phyloP scores from a whole-genome alignment of 2,113 vertebrate genomes.

The Calypte anna region DNA sequence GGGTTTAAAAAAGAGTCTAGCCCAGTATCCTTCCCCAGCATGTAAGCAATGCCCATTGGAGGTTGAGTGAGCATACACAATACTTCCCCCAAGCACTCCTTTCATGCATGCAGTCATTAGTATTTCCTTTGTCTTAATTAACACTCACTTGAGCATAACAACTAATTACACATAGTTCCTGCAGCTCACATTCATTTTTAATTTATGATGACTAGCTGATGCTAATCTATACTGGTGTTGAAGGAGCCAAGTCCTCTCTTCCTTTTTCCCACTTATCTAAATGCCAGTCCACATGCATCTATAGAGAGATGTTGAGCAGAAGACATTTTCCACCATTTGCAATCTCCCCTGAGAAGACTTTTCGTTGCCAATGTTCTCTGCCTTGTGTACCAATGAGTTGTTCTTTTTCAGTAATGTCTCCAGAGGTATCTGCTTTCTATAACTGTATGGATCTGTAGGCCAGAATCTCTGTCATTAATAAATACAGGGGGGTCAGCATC shows the following conservation, averaged over 20 bases:
- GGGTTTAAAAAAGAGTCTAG: not conserved
- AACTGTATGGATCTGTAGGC: constrained; percentile 24
- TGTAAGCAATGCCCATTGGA: not conserved
- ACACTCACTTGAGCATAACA: not conserved
- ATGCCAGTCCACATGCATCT: not conserved
- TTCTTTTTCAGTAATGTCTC: not conserved
- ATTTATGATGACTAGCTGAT: not conserved
- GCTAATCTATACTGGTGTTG: not conserved
- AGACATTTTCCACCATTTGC: constrained; percentile 6
- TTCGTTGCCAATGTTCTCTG: constrained; percentile 14
- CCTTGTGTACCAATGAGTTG: not conserved
- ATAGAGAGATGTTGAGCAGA: not conserved
- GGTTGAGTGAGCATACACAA: not conserved
- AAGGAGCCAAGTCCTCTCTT: not conserved
- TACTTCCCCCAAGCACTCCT: not conserved
- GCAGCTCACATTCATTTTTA: not conserved
- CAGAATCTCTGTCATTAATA: constrained; percentile 31
- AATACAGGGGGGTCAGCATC: not conserved
- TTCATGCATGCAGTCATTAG: not conserved
- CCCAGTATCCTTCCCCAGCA: not conserved
- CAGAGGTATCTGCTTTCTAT: not conserved
- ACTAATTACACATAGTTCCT: not conserved
- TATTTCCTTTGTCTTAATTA: not conserved
- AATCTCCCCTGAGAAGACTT: not conserved
- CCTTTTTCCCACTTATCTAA: not conserved